Conservation (phyloP, 2,113 vertebrate genomes). For the Microtus ochrogaster region DNA sequence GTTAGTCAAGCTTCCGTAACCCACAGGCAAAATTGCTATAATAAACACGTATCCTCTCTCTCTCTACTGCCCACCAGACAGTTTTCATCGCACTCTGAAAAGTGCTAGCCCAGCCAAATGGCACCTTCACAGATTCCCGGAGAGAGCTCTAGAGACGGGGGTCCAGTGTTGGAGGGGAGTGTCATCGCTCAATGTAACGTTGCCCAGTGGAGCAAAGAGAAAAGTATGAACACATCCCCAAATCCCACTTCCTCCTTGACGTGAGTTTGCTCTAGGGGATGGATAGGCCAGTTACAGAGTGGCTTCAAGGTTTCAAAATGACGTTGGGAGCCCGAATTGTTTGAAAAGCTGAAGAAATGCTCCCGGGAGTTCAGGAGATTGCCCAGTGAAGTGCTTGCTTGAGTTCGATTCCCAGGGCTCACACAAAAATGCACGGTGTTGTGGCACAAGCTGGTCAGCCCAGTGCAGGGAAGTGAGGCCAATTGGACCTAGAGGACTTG, state of each 20-base stretch:
- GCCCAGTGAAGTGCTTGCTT: neutral
- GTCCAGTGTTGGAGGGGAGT: neutral
- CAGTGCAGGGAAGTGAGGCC: too few species aligned
- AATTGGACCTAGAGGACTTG: neutral
- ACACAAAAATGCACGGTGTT: too few species aligned
- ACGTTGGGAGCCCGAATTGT: neutral
- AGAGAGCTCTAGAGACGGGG: neutral
- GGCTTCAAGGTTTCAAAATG: neutral
- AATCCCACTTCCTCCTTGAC: neutral
- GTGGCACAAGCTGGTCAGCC: too few species aligned
- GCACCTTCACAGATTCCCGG: neutral
- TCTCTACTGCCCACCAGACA: slow-evolving; percentile 38
- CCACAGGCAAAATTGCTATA: slow-evolving; percentile 67
- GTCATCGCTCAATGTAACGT: neutral
- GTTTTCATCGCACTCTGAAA: slow-evolving; percentile 65
- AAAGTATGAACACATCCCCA: neutral
- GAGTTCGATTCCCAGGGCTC: neutral
- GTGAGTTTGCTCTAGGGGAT: rapidly evolving
- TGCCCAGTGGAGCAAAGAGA: neutral
- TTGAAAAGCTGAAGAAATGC: neutral
- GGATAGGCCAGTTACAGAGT: too few species aligned
- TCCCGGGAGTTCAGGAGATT: neutral
- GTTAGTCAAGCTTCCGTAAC: slow-evolving; percentile 52
- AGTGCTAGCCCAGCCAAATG: slow-evolving; percentile 43
- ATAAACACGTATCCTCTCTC: slow-evolving; percentile 64